Base-by-base conservation (phyloP, 2,888 invertebrate species). In the Drosophila cognata region DNA sequence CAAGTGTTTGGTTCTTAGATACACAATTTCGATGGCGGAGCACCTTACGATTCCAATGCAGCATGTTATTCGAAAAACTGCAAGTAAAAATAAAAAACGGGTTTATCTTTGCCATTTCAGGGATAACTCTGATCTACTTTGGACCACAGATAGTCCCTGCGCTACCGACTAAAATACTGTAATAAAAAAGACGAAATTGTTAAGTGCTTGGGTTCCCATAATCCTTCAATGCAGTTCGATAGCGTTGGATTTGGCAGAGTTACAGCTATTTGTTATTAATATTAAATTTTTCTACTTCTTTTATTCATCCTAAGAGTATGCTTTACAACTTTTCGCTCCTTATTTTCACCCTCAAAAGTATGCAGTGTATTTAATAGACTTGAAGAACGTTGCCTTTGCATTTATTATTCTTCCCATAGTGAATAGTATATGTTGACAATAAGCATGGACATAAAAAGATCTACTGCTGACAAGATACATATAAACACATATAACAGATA, bases 211-310 rank as follows among this genome's bases (percentile, higher is more conserved):
- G 38, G 8, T 0, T 41, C n/a, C n/a, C n/a, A 41, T 41, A 10
- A 10, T 38, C 38, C 36, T 38, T 38, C 38, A 38, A 18, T 38
- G 18, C 18, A 38, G 38, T 3, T 8, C 8, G 18, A 38, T 38
- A 3, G 18, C 8, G 18, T 38, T 18, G 18, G 21, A 46, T 13
- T 13, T 46, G 13, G 13, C 21, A 16, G 4, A 7, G 21, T 4
- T 21, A 4, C 0, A 46, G 13, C 46, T 7, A 21, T 7, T 21
- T 46, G 13, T 13, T 46, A 46, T 7, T 8, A 46, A 21, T 21
- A 16, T 16, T 11, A n/a, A 4, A 21, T 43, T 21, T 0, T 11
- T 1, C 7, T 0, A 43, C 0, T 0, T n/a, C 1, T 3, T 7
- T 46, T n/a, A 11, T n/a, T 3, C 13, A 16, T 16, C 21, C 46